Base-by-base conservation (phyloP, 2,888 invertebrate genomes). In the Sminthurinus aureus region DNA sequence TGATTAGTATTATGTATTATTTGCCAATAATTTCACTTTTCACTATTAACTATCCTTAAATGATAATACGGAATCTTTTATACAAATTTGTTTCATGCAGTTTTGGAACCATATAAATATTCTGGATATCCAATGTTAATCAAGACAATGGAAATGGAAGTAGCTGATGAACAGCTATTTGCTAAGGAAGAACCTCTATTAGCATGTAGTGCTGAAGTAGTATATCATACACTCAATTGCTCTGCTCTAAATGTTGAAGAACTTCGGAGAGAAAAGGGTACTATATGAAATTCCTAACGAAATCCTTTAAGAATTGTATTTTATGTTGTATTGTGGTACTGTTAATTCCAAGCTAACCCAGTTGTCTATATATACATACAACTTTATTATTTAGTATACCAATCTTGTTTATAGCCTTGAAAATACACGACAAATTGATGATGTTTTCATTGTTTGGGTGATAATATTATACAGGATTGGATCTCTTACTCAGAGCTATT, bases 231-330 rank as follows among this genome's bases (percentile, higher is more conserved):
- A 0, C 96, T 99, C 4, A 94, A 95, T 88, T 98, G 98, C 91
- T 98, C 98, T 0, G 95, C 98, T 15, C 91, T 99, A 71, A 99
- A 99, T 91, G 99, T 99, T 0, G 99, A 99, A 91, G 99, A 99
- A 91, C 91, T 99, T 87, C 92, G 99, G 81, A 91, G 99, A 81
- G 99, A 99, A 91, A 95, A 95, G 83, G 99, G 99, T 86, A 69
- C n/a, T n/a, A n/a, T n/a, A n/a, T n/a, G n/a, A n/a, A 66, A 69
- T 20, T 20, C 24, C 12, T 9, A 22, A 75, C 6, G 75, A 38
- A 13, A 15, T 58, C 58, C 18, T 58, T 18, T 58, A 58, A 58
- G 18, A 18, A 58, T 58, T 6, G 9, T 15, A 13, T 58, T 58
- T 58, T 6, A 38, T 38, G 38, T 38, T n/a, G n/a, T n/a, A n/a